Conservation (phyloP, 2,888 invertebrate genomes). For the Hipparchia semele region DNA sequence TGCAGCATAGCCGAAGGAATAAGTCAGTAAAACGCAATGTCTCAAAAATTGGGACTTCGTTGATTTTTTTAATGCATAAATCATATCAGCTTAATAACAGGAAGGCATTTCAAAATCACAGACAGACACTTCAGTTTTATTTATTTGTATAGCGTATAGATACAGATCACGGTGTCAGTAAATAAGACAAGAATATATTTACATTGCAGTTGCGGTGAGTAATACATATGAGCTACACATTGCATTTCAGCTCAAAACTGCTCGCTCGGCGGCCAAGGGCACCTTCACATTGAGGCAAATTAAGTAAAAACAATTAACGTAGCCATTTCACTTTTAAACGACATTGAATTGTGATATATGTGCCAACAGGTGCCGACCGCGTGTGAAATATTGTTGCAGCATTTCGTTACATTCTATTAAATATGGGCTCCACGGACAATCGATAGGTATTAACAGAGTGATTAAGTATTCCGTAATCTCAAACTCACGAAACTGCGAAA, state of each 20-base stretch:
- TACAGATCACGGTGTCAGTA: no score
- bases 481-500: neutral
- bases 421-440: neutral
- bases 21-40: no score
- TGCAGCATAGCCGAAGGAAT: no score
- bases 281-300: slow-evolving; percentile 1
- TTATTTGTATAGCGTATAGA: no score
- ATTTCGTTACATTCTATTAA: neutral
- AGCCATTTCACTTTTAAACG: neutral
- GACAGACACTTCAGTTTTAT: no score
- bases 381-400: neutral
- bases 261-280: neutral
- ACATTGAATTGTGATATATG: slow-evolving; percentile 5
- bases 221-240: neutral
- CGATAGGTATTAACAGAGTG: neutral
- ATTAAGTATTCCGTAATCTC: neutral
- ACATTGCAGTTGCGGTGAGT: no score
- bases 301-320: slow-evolving; percentile 6
- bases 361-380: neutral
- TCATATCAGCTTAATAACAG: no score
- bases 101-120: no score
- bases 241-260: neutral
- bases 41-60: no score
- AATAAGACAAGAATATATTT: no score
- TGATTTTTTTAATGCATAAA: no score